phyloP scores from a whole-genome alignment of 2,888 invertebrate genomes.

The Leucophora obtusa region DNA sequence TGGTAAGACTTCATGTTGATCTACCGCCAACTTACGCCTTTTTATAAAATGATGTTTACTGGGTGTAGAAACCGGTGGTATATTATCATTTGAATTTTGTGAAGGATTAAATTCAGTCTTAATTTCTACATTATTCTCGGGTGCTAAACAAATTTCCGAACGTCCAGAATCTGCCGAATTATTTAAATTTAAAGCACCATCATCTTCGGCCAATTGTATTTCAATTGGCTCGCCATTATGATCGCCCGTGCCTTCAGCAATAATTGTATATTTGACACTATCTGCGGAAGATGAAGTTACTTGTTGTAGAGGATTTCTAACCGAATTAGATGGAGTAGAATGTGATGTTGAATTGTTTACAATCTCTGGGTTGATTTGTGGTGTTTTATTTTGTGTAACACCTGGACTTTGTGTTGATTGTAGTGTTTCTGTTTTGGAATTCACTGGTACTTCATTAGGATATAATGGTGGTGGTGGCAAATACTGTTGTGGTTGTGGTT shows the following conservation, averaged over 20 bases:
- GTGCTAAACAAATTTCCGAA: constrained; percentile 71
- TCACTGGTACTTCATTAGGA: neutral
- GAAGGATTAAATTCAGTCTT: constrained; percentile 46
- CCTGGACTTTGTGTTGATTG: constrained; percentile 14
- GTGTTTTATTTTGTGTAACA: constrained; percentile 51
- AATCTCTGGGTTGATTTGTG: constrained; percentile 29
- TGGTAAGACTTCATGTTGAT: constrained; percentile 19
- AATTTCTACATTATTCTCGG: constrained; percentile 62
- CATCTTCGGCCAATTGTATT: constrained; percentile 71
- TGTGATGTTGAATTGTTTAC: constrained; percentile 7
- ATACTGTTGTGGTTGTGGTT: neutral
- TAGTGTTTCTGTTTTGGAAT: constrained; percentile 35
- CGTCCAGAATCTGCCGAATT: constrained; percentile 72
- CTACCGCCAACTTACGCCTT: constrained; percentile 66
- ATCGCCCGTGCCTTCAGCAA: constrained; percentile 66
- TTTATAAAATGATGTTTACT: constrained; percentile 59
- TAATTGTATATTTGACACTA: constrained; percentile 71
- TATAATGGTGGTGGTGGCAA: neutral
- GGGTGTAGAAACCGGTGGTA: neutral
- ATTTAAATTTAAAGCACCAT: constrained; percentile 69
- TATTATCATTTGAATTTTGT: neutral
- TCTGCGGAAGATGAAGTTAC: constrained; percentile 32
- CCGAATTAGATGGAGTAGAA: constrained; percentile 33
- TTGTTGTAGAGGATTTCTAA: constrained; percentile 53
- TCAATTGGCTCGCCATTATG: constrained; percentile 70